Base-by-base conservation (phyloP, 2,113 vertebrate genomes). In the Myotis yumanensis region DNA sequence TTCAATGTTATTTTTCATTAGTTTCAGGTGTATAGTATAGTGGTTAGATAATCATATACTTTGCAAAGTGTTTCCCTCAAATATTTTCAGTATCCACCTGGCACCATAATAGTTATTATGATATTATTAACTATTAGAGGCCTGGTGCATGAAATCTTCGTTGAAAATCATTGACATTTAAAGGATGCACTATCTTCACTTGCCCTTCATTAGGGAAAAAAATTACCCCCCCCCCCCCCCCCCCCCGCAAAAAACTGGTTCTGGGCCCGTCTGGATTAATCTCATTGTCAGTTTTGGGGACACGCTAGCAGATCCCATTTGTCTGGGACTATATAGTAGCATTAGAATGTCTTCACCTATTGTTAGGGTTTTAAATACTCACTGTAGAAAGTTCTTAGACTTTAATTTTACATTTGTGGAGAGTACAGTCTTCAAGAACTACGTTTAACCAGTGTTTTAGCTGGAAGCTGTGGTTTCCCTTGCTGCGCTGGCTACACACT, bases 401-500 rank as follows among this genome's bases (percentile, higher is more conserved):
- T 84, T 88, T 22, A 16, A 72, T 40, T 69, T 82, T 71, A n/a
- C 51, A 11, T 91, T 72, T 75, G 30, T 76, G 46, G 91, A 40
- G 76, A 9, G 22, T n/a, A 15, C 22, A 22, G 25, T 32, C 30
- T 66, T 71, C 35, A 46, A 25, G 66, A 32, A 52, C 7, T n/a
- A 37, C 28, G 32, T 25, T 32, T 25, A 28, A 25, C 25, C 84
- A 28, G 1, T 11, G 20, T 25, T 86, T 69, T 40, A 35, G 75
- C 37, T 81, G 88, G 84, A 81, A 71, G 68, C 7, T 5, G 0
- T 22, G 68, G 32, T 23, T 43, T 69, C 57, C 59, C n/a, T 80
- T 5, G 0, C 18, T 7, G 2, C 3, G 16, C 11, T 15, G 72
- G 71, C 35, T 51, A 1, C 7, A n/a, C 2, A 11, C 28, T 6